phyloP scores from a whole-genome alignment of 1,140 invertebrate species.

The Pseudomyrmex gracilis region DNA sequence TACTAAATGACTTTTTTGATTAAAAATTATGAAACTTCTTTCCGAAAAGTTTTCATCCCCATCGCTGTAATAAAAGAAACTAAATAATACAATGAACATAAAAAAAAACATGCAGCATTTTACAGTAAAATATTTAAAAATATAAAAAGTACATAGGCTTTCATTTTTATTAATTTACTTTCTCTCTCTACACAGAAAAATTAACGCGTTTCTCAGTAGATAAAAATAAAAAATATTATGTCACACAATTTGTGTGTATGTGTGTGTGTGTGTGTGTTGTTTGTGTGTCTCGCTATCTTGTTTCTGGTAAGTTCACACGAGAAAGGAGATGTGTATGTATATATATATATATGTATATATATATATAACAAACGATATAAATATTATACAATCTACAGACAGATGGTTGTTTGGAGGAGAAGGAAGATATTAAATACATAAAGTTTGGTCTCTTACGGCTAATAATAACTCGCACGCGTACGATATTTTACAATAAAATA shows the following conservation, averaged over 20 bases:
- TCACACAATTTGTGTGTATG: too few relatives aligned
- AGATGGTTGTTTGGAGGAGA: constrained; percentile 8
- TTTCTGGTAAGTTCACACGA: constrained; percentile 15
- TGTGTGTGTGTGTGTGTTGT: neutral
- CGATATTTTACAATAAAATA: constrained; percentile 77
- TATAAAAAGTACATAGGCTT: neutral
- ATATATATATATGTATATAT: neutral
- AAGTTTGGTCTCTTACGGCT: constrained; percentile 62
- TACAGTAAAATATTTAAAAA: neutral
- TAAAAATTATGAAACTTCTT: too few relatives aligned
- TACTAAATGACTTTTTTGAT: too few relatives aligned
- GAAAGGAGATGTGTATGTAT: neutral
- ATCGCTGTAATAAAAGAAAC: too few relatives aligned
- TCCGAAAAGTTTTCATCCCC: too few relatives aligned
- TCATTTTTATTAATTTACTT: constrained; percentile 70
- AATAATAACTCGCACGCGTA: constrained; percentile 30
- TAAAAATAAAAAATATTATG: constrained; percentile 43
- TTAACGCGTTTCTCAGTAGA: constrained; percentile 49
- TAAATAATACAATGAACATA: neutral
- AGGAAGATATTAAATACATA: constrained; percentile 63
- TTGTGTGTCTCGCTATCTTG: constrained; percentile 19
- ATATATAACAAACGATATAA: constrained; percentile 65
- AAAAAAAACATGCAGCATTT: neutral
- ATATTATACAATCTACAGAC: constrained; percentile 73
- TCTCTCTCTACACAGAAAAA: constrained; percentile 65